These are phyloP conservation scores for Sarcoramphus papa DNA, from an alignment of 2,797 vertebrate genomes.

Conservation along the genomic window DNA sequence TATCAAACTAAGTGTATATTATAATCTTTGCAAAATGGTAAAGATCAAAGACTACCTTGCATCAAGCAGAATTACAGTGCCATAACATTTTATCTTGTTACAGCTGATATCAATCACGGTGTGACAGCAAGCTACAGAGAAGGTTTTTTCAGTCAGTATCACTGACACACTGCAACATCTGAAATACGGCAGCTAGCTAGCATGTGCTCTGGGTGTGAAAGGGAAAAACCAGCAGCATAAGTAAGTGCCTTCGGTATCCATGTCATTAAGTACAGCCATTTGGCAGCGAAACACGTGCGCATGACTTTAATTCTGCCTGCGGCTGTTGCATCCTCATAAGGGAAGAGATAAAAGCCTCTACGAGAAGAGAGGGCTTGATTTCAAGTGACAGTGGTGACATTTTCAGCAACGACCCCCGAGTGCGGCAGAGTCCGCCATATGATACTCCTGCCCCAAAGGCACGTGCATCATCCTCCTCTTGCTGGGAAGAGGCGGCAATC, in stretches of 20 bases:
- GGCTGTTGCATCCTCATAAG: background rate
- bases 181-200: slow-evolving; percentile 37
- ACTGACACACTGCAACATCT: slow-evolving; percentile 43
- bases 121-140: slow-evolving; percentile 58
- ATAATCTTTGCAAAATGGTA: slow-evolving; percentile 72
- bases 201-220: slow-evolving; percentile 13
- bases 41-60: slow-evolving; percentile 74
- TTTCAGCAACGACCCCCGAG: background rate
- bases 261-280: background rate
- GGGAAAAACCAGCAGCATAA: background rate
- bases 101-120: slow-evolving; percentile 69
- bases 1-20: slow-evolving; percentile 67
- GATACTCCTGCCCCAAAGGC: background rate
- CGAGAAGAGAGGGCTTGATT: background rate
- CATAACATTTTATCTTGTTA: slow-evolving; percentile 75
- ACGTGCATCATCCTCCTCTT: background rate
- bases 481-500: background rate
- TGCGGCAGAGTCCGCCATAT: background rate
- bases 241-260: background rate
- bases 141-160: slow-evolving; percentile 47
- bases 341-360: background rate
- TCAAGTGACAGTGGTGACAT: slow-evolving; percentile 22
- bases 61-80: slow-evolving; percentile 72
- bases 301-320: background rate
- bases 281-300: background rate